Evolutionary conservation across 2,888 invertebrate genomes (phyloP).

Genomic region (Masnerella sp.): DNA sequence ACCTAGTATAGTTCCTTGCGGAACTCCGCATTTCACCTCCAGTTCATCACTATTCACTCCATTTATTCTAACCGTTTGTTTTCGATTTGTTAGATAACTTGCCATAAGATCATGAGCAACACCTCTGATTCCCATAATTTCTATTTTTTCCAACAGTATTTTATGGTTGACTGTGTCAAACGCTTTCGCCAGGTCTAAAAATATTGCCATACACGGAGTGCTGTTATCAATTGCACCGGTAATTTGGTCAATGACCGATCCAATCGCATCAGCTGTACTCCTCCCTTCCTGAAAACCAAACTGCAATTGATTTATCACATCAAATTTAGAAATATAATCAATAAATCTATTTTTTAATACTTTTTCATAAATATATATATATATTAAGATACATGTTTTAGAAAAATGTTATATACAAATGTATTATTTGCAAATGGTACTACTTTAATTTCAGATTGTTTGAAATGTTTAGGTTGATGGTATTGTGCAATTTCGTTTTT

Average conservation of each 20-base stretch:
- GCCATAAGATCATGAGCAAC: background rate
- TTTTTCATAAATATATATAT: background rate
- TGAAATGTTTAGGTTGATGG: too few relatives aligned
- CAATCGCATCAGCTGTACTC: conserved; percentile 1
- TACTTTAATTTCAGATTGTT: too few relatives aligned
- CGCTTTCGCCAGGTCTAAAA: conserved; percentile 10
- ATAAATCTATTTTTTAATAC: background rate
- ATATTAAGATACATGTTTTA: too few relatives aligned
- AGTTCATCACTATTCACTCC: background rate
- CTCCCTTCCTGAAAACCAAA: conserved; percentile 3
- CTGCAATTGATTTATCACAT: conserved; percentile 1
- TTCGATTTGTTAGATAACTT: conserved; percentile 1
- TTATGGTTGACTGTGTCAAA: conserved; percentile 12
- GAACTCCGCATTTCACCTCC: conserved; percentile 9
- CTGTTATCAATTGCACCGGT: background rate
- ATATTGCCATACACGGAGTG: conserved; percentile 3
- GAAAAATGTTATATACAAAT: too few relatives aligned
- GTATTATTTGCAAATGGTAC: too few relatives aligned
- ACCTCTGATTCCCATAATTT: conserved; percentile 5
- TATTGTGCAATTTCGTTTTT: too few relatives aligned
- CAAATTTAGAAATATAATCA: background rate
- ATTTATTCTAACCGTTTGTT: conserved; percentile 6
- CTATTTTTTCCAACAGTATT: conserved; percentile 2
- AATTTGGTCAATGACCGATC: background rate
- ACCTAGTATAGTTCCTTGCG: conserved; percentile 13